phyloP scores from a whole-genome alignment of 2,888 invertebrate species.

The Vanessa cardui region DNA sequence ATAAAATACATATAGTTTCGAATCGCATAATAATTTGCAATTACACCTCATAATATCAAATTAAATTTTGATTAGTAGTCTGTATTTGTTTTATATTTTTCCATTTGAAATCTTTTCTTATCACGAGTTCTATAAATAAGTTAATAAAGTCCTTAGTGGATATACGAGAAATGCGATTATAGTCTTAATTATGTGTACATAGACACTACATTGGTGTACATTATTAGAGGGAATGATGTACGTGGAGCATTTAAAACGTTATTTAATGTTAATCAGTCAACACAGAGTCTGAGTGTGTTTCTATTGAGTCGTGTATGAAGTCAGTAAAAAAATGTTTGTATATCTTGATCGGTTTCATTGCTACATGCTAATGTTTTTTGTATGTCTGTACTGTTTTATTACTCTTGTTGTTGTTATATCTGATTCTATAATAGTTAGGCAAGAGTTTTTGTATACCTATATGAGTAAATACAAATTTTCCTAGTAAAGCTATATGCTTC shows the following conservation, averaged over 20 bases:
- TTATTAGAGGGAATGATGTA: slow-evolving; percentile 20
- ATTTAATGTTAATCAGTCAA: slow-evolving; percentile 24
- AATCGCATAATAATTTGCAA: neutral
- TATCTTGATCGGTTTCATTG: slow-evolving; percentile 27
- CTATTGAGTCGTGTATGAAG: slow-evolving; percentile 29
- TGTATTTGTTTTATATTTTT: neutral
- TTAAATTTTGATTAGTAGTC: neutral
- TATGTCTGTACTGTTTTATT: slow-evolving; percentile 31
- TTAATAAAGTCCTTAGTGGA: neutral
- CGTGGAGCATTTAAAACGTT: slow-evolving; percentile 33
- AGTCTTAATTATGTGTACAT: slow-evolving; percentile 25
- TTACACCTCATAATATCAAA: neutral
- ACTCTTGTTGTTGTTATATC: slow-evolving; percentile 2
- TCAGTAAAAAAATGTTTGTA: slow-evolving; percentile 27
- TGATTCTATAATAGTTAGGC: neutral
- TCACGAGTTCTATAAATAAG: neutral
- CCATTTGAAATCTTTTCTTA: neutral
- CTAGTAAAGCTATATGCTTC: too few species aligned
- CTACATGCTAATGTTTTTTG: slow-evolving; percentile 19
- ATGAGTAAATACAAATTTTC: too few species aligned
- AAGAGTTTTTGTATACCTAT: neutral
- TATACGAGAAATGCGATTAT: neutral
- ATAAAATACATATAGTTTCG: neutral
- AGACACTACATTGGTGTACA: slow-evolving; percentile 16
- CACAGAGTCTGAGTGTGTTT: slow-evolving; percentile 34